A percentile compares a stretch with the other conserved stretches of the same genome.
These are phyloP conservation scores for Calidris pygmaea DNA, from an alignment of 2,113 vertebrate species.

Conservation along the genomic window DNA sequence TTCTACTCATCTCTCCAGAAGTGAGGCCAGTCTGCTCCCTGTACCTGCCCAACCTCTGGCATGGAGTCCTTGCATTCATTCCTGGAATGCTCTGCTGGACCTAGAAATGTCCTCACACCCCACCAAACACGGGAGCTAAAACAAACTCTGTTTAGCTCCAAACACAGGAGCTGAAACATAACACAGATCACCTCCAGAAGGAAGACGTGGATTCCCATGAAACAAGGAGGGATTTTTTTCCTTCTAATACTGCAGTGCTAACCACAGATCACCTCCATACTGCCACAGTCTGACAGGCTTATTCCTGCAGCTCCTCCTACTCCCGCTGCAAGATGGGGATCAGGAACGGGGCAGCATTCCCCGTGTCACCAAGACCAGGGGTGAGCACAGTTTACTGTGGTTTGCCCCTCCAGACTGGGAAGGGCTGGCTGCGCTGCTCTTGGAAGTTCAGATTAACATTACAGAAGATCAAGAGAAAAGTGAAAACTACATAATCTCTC, in stretches of 20 bases:
- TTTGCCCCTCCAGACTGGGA: background rate
- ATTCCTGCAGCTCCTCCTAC: background rate
- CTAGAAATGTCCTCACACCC: background rate
- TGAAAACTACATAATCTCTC: background rate
- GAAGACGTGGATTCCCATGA: background rate
- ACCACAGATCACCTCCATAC: background rate
- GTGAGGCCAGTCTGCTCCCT: background rate
- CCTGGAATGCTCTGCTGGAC: background rate
- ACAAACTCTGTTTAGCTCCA: too few species aligned
- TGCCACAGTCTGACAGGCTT: background rate
- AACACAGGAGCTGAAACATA: background rate
- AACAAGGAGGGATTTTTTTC: background rate
- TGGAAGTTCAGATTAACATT: background rate
- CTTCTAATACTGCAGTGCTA: background rate
- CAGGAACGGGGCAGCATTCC: background rate
- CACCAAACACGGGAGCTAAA: background rate
- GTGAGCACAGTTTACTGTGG: background rate
- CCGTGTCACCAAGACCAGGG: background rate
- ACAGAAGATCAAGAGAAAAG: background rate
- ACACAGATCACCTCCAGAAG: background rate
- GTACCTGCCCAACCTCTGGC: background rate
- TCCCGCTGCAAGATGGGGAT: background rate
- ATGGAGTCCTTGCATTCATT: background rate
- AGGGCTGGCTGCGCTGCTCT: background rate
- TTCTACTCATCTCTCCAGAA: background rate